These are phyloP conservation scores for Cistogaster globosa DNA, from an alignment of 2,888 invertebrate species.

Conservation along the genomic window DNA sequence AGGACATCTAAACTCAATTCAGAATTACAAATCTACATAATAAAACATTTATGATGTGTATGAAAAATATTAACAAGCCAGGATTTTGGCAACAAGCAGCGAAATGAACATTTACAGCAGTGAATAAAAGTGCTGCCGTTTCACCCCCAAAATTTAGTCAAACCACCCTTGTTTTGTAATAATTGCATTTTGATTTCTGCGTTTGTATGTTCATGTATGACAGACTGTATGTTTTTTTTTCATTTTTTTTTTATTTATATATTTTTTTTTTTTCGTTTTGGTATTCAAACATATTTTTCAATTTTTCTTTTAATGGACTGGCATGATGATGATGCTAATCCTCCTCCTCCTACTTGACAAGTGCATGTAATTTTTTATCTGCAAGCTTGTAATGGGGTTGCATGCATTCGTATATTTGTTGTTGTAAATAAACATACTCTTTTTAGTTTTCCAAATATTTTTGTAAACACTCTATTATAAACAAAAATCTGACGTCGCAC, in stretches of 20 bases:
- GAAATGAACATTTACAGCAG: conserved; percentile 35
- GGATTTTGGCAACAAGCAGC: conserved; percentile 37
- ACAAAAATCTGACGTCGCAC: not conserved
- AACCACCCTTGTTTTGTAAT: conserved; percentile 33
- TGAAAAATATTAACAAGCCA: conserved; percentile 49
- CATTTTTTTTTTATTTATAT: conserved; percentile 2
- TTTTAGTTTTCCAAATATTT: too few species aligned
- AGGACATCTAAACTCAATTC: conserved; percentile 21
- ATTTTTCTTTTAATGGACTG: conserved; percentile 8
- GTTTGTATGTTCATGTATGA: not conserved
- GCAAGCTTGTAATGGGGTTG: too few species aligned
- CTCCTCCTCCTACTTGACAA: not conserved
- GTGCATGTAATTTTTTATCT: not conserved
- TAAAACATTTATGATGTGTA: conserved; percentile 69
- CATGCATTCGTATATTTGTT: too few species aligned
- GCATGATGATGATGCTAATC: conserved; percentile 4
- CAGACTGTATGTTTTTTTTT: too few species aligned
- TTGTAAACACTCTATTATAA: not conserved
- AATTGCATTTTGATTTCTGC: conserved; percentile 41
- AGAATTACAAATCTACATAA: conserved; percentile 64
- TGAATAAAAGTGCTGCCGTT: conserved; percentile 13
- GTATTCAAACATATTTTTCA: conserved; percentile 32
- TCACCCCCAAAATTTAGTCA: not conserved
- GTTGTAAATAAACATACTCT: too few species aligned
- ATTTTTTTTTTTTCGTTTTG: not conserved